Conservation (phyloP, 2,113 vertebrate genomes). For the Macroglossus sobrinus region DNA sequence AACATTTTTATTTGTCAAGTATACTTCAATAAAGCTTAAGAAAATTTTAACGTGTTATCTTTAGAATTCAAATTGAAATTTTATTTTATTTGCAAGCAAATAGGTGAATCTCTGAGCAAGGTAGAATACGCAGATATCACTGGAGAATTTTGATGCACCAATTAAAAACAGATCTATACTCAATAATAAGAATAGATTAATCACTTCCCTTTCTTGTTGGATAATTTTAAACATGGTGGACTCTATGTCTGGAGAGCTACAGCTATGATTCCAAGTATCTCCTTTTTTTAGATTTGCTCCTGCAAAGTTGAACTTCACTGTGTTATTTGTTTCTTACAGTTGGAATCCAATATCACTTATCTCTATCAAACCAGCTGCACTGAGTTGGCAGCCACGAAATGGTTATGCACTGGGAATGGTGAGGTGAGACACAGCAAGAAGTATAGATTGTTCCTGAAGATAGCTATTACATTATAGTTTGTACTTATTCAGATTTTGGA, state of each 20-base stretch:
- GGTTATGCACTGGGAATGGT: neutral
- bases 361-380: conserved; percentile 24
- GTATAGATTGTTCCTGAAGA: neutral
- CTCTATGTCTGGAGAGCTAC: conserved; percentile 52
- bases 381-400: neutral
- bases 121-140: neutral
- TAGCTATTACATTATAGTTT: neutral
- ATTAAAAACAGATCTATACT: conserved; percentile 42
- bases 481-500: neutral
- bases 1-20: neutral
- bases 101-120: neutral
- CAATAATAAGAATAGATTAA: neutral
- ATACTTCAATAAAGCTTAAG: neutral
- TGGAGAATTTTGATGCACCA: neutral
- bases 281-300: conserved; percentile 46
- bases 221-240: neutral
- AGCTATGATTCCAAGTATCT: conserved; percentile 39
- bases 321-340: conserved; percentile 15
- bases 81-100: neutral
- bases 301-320: neutral
- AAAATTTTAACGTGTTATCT: neutral
- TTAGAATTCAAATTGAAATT: neutral
- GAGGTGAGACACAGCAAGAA: neutral
- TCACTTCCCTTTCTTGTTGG: neutral
- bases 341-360: neutral